These are phyloP conservation scores for Xanthostigma xanthostigma DNA, from an alignment of 2,888 invertebrate species.

Conservation along the genomic window DNA sequence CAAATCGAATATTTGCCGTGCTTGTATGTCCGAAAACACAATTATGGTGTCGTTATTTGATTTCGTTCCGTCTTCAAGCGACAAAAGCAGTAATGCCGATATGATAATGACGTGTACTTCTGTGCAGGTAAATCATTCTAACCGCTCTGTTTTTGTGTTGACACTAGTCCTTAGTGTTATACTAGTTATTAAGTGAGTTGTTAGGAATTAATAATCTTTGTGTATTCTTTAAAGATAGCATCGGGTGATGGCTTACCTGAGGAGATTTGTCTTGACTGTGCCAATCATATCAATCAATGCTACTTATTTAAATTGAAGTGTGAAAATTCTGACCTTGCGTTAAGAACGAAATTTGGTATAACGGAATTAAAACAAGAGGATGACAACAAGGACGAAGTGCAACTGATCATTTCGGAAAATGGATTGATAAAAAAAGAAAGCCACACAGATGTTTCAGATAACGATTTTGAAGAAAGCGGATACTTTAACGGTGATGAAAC, in stretches of 20 bases:
- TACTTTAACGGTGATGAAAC: no score
- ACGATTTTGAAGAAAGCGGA: no score
- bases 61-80: slow-evolving; percentile 9
- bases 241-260: slow-evolving; percentile 15
- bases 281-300: slow-evolving; percentile 12
- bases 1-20: slow-evolving; percentile 11
- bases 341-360: slow-evolving; percentile 3
- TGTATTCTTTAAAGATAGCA: slow-evolving; percentile 12
- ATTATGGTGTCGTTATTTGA: slow-evolving; percentile 13
- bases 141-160: background rate
- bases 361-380: no score
- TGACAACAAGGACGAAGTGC: slow-evolving; percentile 2
- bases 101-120: slow-evolving; percentile 14
- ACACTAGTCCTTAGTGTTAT: background rate
- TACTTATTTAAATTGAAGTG: slow-evolving; percentile 13
- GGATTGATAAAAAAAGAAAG: no score
- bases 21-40: slow-evolving; percentile 12
- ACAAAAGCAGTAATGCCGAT: slow-evolving; percentile 10
- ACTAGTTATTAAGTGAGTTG: no score
- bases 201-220: no score
- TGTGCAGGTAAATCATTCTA: slow-evolving; percentile 12
- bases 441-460: no score
- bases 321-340: slow-evolving; percentile 8
- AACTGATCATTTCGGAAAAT: slow-evolving; percentile 5
- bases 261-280: slow-evolving; percentile 15